Evolutionary conservation across 1,140 invertebrate species (phyloP).

Genomic region (Nasonia vitripennis): DNA sequence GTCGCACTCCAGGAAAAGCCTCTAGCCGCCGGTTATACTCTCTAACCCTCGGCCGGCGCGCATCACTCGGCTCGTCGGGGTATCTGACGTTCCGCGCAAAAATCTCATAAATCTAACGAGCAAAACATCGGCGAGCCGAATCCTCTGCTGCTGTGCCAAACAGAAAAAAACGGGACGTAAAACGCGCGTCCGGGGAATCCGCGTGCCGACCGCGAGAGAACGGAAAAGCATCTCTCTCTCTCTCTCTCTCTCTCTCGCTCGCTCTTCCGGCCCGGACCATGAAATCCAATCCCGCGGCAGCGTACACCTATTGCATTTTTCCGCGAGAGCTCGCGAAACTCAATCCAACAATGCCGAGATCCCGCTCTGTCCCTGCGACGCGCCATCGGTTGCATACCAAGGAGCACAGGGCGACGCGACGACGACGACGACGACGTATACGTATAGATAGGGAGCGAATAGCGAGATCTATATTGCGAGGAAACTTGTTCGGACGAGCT

Average conservation of each 20-base stretch:
- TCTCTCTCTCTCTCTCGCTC: background rate
- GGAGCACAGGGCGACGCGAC: background rate
- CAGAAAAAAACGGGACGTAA: background rate
- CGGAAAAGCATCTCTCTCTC: slow-evolving; percentile 5
- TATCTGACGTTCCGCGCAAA: slow-evolving; percentile 26
- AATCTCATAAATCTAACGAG: slow-evolving; percentile 40
- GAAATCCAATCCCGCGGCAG: slow-evolving; percentile 49
- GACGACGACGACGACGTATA: background rate
- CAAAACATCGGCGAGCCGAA: background rate
- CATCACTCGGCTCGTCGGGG: background rate
- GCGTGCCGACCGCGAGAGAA: slow-evolving; percentile 5
- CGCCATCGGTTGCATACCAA: slow-evolving; percentile 34
- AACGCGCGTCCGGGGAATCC: slow-evolving; percentile 3
- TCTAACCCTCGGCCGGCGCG: background rate
- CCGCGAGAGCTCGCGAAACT: slow-evolving; percentile 2
- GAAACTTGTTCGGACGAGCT: background rate
- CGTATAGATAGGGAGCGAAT: background rate
- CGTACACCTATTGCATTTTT: slow-evolving; percentile 49
- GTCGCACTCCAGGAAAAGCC: background rate
- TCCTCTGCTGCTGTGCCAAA: too few relatives aligned
- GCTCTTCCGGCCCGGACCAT: background rate
- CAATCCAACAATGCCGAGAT: slow-evolving; percentile 32
- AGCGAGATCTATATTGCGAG: background rate
- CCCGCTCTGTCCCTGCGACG: background rate
- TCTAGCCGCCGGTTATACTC: background rate